Evolutionary conservation across 2,888 invertebrate species (phyloP).

Genomic region (Oasisia sp.): DNA sequence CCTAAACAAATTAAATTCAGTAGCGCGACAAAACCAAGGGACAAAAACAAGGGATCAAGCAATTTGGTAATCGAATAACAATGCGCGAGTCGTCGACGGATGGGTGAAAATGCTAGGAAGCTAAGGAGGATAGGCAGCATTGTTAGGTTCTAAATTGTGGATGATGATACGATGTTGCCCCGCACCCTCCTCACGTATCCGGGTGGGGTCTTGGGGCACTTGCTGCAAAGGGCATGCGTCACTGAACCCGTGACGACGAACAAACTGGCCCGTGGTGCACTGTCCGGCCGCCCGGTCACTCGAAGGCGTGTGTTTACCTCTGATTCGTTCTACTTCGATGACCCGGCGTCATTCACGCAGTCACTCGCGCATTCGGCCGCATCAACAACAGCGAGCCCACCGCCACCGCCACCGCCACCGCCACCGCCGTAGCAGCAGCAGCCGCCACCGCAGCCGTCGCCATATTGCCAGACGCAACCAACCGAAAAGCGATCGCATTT

Average conservation of each 20-base stretch:
- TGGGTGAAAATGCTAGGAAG: too few species aligned
- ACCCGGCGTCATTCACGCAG: neutral
- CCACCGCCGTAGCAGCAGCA: neutral
- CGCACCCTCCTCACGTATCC: too few species aligned
- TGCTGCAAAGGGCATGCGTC: neutral
- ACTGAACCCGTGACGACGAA: neutral
- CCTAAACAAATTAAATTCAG: too few species aligned
- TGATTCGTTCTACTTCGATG: neutral
- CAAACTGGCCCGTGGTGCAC: neutral
- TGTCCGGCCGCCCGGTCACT: neutral
- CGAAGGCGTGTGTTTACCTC: neutral
- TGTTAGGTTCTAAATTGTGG: too few species aligned
- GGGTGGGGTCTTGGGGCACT: too few species aligned
- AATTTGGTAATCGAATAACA: too few species aligned
- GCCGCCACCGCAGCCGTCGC: neutral
- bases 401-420: neutral
- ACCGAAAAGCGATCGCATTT: constrained; percentile 6
- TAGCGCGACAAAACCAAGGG: too few species aligned
- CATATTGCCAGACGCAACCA: neutral
- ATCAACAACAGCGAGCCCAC: neutral
- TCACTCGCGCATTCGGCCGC: neutral
- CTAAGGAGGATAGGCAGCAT: too few species aligned
- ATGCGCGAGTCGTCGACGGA: too few species aligned
- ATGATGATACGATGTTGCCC: too few species aligned
- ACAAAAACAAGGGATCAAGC: too few species aligned